Conservation (phyloP, 2,797 vertebrate genomes). For the Cuculus canorus region DNA sequence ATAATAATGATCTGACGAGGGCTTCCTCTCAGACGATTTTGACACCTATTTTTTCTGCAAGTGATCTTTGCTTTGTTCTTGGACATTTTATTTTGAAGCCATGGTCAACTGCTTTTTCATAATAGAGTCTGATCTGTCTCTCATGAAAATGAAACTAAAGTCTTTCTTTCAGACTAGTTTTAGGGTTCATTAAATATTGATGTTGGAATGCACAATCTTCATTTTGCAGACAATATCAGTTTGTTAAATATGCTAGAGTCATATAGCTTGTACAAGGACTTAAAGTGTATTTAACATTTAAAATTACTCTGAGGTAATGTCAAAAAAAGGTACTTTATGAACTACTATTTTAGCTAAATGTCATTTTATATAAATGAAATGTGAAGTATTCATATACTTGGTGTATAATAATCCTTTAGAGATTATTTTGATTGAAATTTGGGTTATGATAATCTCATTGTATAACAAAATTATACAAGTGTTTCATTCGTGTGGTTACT, state of each 20-base stretch:
- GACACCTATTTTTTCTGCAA: not conserved
- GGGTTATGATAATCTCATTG: not conserved
- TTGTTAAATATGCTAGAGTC: not conserved
- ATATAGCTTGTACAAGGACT: not conserved
- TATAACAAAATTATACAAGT: not conserved
- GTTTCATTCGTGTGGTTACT: not conserved
- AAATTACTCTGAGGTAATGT: not conserved
- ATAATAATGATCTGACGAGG: not conserved
- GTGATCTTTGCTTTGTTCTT: not conserved
- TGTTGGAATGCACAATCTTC: not conserved
- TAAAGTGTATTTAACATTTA: not conserved
- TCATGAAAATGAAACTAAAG: not conserved
- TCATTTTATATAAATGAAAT: not conserved
- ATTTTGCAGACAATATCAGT: not conserved
- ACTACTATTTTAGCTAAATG: not conserved
- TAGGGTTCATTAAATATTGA: not conserved
- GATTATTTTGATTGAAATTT: not conserved
- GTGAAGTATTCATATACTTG: not conserved
- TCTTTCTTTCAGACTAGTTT: not conserved
- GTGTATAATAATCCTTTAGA: not conserved
- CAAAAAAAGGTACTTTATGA: not conserved
- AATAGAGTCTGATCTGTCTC: not conserved
- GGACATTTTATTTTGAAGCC: not conserved
- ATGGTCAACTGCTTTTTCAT: not conserved
- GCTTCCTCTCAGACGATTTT: not conserved